Base-by-base conservation (phyloP, 2,797 vertebrate genomes). In the Arrhamphus sclerolepis region DNA sequence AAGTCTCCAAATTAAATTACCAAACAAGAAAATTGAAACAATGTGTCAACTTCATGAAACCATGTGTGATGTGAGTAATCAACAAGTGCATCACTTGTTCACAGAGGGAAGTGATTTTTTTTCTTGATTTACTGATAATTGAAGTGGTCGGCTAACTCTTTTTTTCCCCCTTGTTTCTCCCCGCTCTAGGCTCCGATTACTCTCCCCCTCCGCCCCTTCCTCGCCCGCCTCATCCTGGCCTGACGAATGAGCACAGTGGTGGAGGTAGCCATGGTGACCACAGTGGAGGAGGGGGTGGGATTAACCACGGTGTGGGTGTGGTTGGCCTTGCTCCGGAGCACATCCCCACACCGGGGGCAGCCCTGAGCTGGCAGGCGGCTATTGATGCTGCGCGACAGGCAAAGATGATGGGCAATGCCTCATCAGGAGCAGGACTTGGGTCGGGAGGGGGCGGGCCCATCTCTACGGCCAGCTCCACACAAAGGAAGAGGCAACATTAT, bases 301-400 rank as follows among this genome's bases (percentile, higher is more conserved):
- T 76, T 62, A 87, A 89, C 73, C 88, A 81, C 21, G 91, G 89
- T 20, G 73, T 83, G 24, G 95, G 94, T 0, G 94, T 96, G 26
- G 94, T 96, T 24, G 97, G 97, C 46, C 93, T 99, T 26, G 97
- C 96, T 42, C 95, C 96, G 0, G 97, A 99, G 92, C 97, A 99
- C 84, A 95, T 98, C 78, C 90, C 97, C 70, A 95, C 94, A 0
- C 95, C 97, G 0, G 96, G 96, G 57, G 97, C 97, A 0, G 95
- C 97, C 44, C 91, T 99, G 66, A 98, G 95, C 87, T 99, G 98
- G 98, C 98, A 99, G 85, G 97, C 98, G 1, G 98, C 98, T 6
- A 99, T 99, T 0, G 97, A 98, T 1, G 98, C 98, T 0, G 98
- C 98, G 17, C 90, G 97, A 70, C 97, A 98, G 75, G 98, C 98